Base-by-base conservation (phyloP, 2,113 vertebrate genomes). In the Empidonax alnorum region DNA sequence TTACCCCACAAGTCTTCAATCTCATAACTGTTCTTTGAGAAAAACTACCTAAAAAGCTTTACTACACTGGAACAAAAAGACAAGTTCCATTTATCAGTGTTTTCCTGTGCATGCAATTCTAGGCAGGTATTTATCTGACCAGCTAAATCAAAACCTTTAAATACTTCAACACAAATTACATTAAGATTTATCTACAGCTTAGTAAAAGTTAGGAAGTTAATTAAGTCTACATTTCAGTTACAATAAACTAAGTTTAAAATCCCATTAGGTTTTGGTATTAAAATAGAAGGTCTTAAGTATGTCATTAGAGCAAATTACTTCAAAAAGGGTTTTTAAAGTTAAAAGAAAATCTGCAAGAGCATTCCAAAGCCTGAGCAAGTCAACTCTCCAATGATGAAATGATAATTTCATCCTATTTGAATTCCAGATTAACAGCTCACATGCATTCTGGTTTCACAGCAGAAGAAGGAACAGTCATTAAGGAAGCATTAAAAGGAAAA, bases 251-350 rank as follows among this genome's bases (percentile, higher is more conserved):
- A 62, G 14, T 52, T 87, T 80, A 82, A 96, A 95, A 90, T 86
- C 67, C 63, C 56, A 83, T 90, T 80, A 39, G 24, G 19, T 69
- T 93, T 73, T 90, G 35, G 35, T 59, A 73, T 66, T 71, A 80
- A 85, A 93, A 89, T 61, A 78, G 59, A 59, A 63, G 12, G 16
- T 58, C 79, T 83, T 90, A 76, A 90, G 56, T 22, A 63, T 30
- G 50, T n/a, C 74, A 85, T 67, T 93, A 91, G 66, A 90, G 59
- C 11, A 93, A 96, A 94, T 93, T 87, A 91, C 46, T 89, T 82
- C 33, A 24, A 25, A 66, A 84, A 58, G 55, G 15, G 21, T 67
- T 95, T 86, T 72, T 66, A 84, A 66, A 91, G 84, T 39, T 79
- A 72, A 13, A 71, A 55, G 44, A 83, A 35, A 53, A 89, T 71